Evolutionary conservation across 1,140 invertebrate genomes (phyloP), one percentile per base, ranked within the genome.

Genomic region (Pseudachorutes palmiensis): DNA sequence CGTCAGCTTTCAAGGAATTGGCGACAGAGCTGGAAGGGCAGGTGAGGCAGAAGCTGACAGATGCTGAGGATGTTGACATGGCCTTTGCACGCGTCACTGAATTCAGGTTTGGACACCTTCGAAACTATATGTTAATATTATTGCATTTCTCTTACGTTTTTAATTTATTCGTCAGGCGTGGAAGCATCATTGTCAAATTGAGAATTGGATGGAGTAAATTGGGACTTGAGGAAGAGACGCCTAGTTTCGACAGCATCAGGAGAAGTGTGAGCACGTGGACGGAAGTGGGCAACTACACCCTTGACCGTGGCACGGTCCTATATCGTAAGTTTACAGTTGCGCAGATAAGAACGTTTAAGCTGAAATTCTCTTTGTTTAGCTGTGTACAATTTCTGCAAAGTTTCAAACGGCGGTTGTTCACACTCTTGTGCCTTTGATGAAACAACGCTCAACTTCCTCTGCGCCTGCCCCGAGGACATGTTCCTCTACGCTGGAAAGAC

Each of bases 351-450:
- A 45, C 36, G 36, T 45, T 45, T 45, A 45, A 45, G 19, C 26
- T 22, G 32, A 31, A 45, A 22, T 62, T 28, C 60, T 58, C n/a
- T 41, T 19, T 29, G 70, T 77, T 14, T 67, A 79, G 78, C 77
- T 64, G 79, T 90, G 22, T 71, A 85, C 1, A 88, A 93, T 79
- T 77, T 86, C 30, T 94, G 92, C 78, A 84, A 87, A 75, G 81
- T 84, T 49, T 81, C 86, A 70, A 89, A 88, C 74, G 83, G 88
- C 64, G 83, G 81, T 1, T 94, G 92, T 75, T 84, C 88, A 65
- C 83, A 90, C 76, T 79, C 82, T 9, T 94, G 92, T 76, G 78
- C 81, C 36, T 92, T 88, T 73, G 85, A 90, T 75, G 84, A 86
- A 70, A 72, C 71, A 1, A 71, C 75, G 2, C 75, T 84, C 31